Evolutionary conservation across 1,140 invertebrate species (phyloP).

Genomic region (Nymphalis io): DNA sequence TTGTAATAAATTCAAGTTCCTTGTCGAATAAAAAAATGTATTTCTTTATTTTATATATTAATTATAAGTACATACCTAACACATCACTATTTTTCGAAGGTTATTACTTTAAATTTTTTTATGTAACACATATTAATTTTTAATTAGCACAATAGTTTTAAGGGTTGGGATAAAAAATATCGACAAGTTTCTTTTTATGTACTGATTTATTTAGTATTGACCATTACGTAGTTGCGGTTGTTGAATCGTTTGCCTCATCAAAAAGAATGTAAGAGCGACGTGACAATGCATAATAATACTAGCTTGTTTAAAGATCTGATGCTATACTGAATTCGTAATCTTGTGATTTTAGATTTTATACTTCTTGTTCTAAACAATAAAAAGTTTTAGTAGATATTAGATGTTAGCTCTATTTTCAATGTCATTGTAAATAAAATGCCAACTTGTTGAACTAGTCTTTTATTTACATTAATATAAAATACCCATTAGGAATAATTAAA

Average conservation of each 20-base stretch:
- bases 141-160: constrained; percentile 73
- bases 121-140: constrained; percentile 55
- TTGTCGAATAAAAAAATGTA: constrained; percentile 47
- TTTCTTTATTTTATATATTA: constrained; percentile 49
- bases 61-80: constrained; percentile 57
- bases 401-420: constrained; percentile 81
- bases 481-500: constrained; percentile 22
- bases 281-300: constrained; percentile 28
- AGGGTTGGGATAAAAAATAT: constrained; percentile 52
- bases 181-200: constrained; percentile 42
- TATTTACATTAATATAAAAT: constrained; percentile 43
- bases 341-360: constrained; percentile 81
- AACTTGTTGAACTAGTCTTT: constrained; percentile 78
- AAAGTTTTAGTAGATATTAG: constrained; percentile 78
- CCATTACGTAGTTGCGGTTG: constrained; percentile 50
- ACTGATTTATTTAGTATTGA: constrained; percentile 12
- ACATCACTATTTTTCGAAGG: constrained; percentile 74
- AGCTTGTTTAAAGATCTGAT: constrained; percentile 61
- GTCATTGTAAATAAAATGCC: constrained; percentile 82
- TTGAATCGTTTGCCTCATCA: constrained; percentile 48
- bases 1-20: constrained; percentile 65
- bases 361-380: constrained; percentile 80
- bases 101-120: constrained; percentile 56
- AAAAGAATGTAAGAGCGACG: background rate
- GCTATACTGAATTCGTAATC: constrained; percentile 69